Conservation (phyloP, 2,113 vertebrate genomes). For the Phasianus colchicus region DNA sequence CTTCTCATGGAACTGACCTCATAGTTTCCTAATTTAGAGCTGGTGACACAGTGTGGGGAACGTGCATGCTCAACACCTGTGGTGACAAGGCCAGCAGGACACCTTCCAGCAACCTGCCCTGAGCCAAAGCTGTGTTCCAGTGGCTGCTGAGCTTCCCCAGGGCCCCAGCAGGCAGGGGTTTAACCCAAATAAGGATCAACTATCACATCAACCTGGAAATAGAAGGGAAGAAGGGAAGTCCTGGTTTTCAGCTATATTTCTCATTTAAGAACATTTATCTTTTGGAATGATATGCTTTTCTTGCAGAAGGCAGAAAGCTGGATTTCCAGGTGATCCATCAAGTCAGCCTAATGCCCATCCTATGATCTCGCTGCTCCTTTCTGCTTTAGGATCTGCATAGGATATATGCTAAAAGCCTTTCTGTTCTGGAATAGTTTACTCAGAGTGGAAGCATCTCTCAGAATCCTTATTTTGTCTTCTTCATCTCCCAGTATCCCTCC, state of each 20-base stretch:
- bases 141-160: neutral
- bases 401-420: neutral
- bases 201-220: neutral
- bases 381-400: too few relatives aligned
- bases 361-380: neutral
- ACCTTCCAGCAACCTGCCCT: neutral
- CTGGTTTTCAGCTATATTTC: neutral
- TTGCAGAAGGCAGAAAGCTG: neutral
- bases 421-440: neutral
- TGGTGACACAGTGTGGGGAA: neutral
- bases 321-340: neutral
- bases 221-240: neutral
- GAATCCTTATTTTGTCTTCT: neutral
- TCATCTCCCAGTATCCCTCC: neutral
- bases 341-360: neutral
- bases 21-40: neutral
- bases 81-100: neutral
- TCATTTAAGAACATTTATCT: neutral
- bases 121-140: rapidly evolving
- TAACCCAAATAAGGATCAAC: neutral
- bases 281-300: neutral
- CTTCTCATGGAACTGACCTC: constrained; percentile 61
- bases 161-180: neutral
- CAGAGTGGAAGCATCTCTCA: neutral
- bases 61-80: neutral